Base-by-base conservation (phyloP, 2,113 vertebrate genomes). In the Rhinolophus sinicus region DNA sequence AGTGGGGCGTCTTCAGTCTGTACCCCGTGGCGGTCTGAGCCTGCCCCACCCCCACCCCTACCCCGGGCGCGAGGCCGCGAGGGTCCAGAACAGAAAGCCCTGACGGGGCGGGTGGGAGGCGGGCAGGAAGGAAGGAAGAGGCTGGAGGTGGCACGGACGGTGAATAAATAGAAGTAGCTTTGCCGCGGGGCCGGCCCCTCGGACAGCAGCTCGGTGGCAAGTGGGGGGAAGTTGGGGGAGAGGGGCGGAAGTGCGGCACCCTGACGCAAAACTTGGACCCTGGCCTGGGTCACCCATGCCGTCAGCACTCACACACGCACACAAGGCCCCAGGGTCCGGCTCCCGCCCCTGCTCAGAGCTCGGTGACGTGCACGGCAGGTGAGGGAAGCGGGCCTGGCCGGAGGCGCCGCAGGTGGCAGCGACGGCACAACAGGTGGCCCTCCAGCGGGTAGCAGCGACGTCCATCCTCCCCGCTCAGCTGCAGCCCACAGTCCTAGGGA, bases 391-490 rank as follows among this genome's bases (percentile, higher is more conserved):
- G 98, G 67, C 99, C 99, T 0, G 98, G 93, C 0, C 99, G 98
- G 1, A 99, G 99, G 94, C 99, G 99, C 94, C 99, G 98, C 98
- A 99, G 99, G 64, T 99, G 99, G 97, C 99, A 99, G 95, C 99
- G 67, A 33, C 99, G 99, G 97, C 99, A 99, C 69, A 99, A 99
- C 97, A 99, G 98, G 98, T 99, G 99, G 21, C 99, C 99, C 54
- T 99, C 99, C 70, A 99, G 98, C 0, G 99, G 99, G 93, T 99
- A 99, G 99, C 99, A 99, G 7, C 99, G 99, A 90, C 99, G 99
- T 69, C 99, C 99, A 62, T 99, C 99, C 86, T 99, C 99, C 24
- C 99, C 99, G 0, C 99, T 99, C 96, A 99, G 98, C 99, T 99
- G 99, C 87, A 99, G 99, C 85, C 99, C 98, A 38, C 99, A 99